Conservation (phyloP, 2,797 vertebrate species). For the Neosilurus hyrtlii region DNA sequence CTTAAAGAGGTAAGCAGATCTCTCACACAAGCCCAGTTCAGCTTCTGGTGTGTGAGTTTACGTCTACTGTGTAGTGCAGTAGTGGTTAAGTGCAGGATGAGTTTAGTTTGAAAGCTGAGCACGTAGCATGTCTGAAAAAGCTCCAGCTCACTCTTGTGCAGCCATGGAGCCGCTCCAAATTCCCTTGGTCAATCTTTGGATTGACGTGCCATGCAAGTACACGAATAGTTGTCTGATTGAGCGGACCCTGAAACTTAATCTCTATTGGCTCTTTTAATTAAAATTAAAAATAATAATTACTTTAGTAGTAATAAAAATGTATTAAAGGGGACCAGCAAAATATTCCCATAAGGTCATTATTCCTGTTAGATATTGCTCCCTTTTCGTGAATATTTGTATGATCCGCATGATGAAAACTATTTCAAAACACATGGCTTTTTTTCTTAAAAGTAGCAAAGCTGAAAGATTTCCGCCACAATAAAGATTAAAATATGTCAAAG, state of each 20-base stretch:
- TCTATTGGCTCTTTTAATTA: background rate
- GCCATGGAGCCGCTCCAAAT: slow-evolving; percentile 18
- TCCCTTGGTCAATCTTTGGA: slow-evolving; percentile 16
- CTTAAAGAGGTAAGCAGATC: slow-evolving; percentile 81
- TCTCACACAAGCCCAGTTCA: background rate
- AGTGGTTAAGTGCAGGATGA: too few relatives aligned
- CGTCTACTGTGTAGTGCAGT: background rate
- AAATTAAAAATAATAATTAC: too few relatives aligned
- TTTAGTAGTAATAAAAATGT: background rate
- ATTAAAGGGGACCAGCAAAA: background rate
- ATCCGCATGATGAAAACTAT: background rate
- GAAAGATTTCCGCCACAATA: background rate
- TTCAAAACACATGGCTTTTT: background rate
- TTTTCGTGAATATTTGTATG: background rate
- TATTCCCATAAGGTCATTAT: background rate
- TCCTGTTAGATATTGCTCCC: background rate
- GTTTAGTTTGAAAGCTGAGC: slow-evolving; percentile 18
- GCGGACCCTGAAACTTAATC: background rate
- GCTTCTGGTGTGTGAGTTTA: background rate
- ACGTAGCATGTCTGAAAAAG: slow-evolving; percentile 9
- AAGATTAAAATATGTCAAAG: background rate
- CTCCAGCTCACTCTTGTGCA: background rate
- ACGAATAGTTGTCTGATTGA: background rate
- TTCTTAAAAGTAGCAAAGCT: background rate
- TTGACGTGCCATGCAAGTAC: background rate